Percentiles rank a stretch among this genome's conserved stretches.
Evolutionary conservation across 2,888 invertebrate genomes (phyloP).

Genomic region (Noctua comes): DNA sequence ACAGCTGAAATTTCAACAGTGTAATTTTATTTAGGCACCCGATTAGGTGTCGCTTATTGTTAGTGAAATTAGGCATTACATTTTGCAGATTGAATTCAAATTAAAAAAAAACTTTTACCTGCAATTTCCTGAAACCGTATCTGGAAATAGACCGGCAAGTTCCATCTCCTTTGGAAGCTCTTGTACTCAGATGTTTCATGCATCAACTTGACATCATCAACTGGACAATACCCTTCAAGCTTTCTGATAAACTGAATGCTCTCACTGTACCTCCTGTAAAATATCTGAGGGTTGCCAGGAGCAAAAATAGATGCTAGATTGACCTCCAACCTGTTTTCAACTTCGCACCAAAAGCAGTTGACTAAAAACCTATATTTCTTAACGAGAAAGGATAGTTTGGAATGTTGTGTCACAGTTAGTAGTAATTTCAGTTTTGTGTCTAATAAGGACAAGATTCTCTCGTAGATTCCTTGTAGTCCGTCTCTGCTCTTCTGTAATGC

Average conservation of each 20-base stretch:
- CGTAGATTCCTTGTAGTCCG: slow-evolving; percentile 93
- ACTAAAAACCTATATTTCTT: slow-evolving; percentile 91
- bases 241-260: slow-evolving; percentile 94
- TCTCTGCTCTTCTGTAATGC: slow-evolving; percentile 91
- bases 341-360: slow-evolving; percentile 96
- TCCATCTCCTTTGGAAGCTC: slow-evolving; percentile 96
- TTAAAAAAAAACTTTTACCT: slow-evolving; percentile 80
- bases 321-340: slow-evolving; percentile 95
- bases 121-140: slow-evolving; percentile 98
- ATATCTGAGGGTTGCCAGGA: slow-evolving; percentile 97
- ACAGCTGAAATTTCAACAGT: background rate
- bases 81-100: background rate
- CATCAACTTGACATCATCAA: slow-evolving; percentile 90
- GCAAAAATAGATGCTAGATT: slow-evolving; percentile 96
- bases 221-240: slow-evolving; percentile 92
- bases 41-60: background rate
- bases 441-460: slow-evolving; percentile 93
- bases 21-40: background rate
- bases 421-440: slow-evolving; percentile 92
- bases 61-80: background rate
- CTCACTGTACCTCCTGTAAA: slow-evolving; percentile 95
- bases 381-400: slow-evolving; percentile 84
- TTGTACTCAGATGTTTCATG: slow-evolving; percentile 93
- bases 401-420: slow-evolving; percentile 87
- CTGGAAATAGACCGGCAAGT: slow-evolving; percentile 98